phyloP scores from a whole-genome alignment of 2,888 invertebrate genomes.

The Argyresthia goedartella region DNA sequence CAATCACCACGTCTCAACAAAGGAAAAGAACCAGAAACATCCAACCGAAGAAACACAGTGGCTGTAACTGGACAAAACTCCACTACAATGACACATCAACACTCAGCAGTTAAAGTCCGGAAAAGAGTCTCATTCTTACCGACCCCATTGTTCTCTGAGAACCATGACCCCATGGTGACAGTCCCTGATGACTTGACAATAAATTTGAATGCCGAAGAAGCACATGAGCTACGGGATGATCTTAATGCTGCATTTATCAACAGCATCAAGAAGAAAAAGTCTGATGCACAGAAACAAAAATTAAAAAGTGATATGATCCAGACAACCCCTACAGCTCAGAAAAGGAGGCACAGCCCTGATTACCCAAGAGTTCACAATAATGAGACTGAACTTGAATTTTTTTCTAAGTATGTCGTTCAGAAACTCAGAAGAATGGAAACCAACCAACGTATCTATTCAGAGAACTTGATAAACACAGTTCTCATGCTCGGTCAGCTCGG shows the following conservation, averaged over 20 bases:
- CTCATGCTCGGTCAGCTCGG: slow-evolving; percentile 59
- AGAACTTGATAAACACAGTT: slow-evolving; percentile 62
- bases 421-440: slow-evolving; percentile 61
- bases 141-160: slow-evolving; percentile 52
- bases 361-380: slow-evolving; percentile 28
- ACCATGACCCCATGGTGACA: slow-evolving; percentile 61
- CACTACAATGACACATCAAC: slow-evolving; percentile 20
- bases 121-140: slow-evolving; percentile 59
- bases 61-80: slow-evolving; percentile 18
- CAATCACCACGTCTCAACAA: slow-evolving; percentile 33
- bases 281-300: slow-evolving; percentile 29
- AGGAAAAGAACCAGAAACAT: slow-evolving; percentile 24
- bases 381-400: slow-evolving; percentile 59
- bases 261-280: slow-evolving; percentile 17
- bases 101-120: slow-evolving; percentile 38
- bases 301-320: slow-evolving; percentile 24
- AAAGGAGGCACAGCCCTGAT: slow-evolving; percentile 35
- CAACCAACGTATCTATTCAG: slow-evolving; percentile 61
- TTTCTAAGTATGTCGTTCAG: slow-evolving; percentile 61
- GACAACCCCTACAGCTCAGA: slow-evolving; percentile 28
- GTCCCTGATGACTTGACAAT: slow-evolving; percentile 65
- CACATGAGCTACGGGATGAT: slow-evolving; percentile 48
- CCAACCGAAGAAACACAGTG: slow-evolving; percentile 40
- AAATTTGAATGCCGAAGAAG: slow-evolving; percentile 60
- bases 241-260: slow-evolving; percentile 43